Percentiles rank a stretch among this genome's conserved stretches.
Conservation (phyloP, 2,797 vertebrate species). For the Amblyraja radiata region DNA sequence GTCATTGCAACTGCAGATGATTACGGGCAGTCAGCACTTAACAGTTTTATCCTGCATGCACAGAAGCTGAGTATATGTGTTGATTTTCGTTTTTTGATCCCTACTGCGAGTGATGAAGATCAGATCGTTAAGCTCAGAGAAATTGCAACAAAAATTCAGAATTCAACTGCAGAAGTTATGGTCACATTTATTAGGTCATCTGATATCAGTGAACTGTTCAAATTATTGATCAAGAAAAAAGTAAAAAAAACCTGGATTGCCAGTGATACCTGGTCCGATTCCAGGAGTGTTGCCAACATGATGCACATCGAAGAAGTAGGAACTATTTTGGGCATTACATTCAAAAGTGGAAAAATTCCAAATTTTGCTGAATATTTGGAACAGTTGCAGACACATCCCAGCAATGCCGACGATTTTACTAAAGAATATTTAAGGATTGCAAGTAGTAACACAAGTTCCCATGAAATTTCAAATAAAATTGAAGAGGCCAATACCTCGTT, state of each 20-base stretch:
- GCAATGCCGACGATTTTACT: constrained; percentile 57
- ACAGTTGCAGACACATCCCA: constrained; percentile 49
- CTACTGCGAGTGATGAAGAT: constrained; percentile 59
- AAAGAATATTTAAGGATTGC: constrained; percentile 47
- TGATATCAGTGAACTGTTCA: constrained; percentile 63
- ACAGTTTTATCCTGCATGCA: constrained; percentile 64
- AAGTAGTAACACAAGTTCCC: constrained; percentile 25
- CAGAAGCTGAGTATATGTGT: constrained; percentile 66
- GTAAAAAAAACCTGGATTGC: constrained; percentile 76
- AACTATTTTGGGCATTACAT: constrained; percentile 73
- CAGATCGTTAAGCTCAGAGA: constrained; percentile 49
- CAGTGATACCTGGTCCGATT: constrained; percentile 74
- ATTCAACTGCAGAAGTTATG: constrained; percentile 67
- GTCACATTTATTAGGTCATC: constrained; percentile 69
- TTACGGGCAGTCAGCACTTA: constrained; percentile 68
- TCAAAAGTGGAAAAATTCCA: constrained; percentile 62
- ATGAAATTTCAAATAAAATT: background rate
- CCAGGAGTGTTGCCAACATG: constrained; percentile 53
- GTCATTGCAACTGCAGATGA: constrained; percentile 73
- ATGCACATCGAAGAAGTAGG: constrained; percentile 61
- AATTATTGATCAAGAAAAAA: constrained; percentile 51
- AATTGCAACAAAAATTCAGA: constrained; percentile 59
- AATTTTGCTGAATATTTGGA: constrained; percentile 62
- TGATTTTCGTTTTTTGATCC: constrained; percentile 70
- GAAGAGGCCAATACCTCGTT: constrained; percentile 31